Percentiles rank a stretch among this genome's conserved stretches.
These are phyloP conservation scores for Ictalurus furcatus DNA, from an alignment of 2,113 vertebrate genomes.

Conservation along the genomic window DNA sequence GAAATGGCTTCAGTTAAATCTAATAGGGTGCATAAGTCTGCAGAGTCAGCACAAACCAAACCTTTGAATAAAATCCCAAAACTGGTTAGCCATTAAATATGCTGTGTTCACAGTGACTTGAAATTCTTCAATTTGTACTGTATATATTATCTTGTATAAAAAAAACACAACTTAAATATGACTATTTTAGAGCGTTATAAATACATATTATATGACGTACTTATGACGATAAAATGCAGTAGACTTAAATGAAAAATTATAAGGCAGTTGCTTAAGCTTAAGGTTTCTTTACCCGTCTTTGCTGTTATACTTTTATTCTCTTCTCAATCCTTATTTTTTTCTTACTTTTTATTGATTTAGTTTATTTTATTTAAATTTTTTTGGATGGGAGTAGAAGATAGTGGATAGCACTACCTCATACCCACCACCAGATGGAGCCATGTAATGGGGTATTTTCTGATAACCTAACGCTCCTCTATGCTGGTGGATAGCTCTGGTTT, in stretches of 20 bases:
- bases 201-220: not conserved
- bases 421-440: conserved; percentile 30
- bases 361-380: too few relatives aligned
- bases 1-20: too few relatives aligned
- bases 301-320: not conserved
- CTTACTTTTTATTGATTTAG: not conserved
- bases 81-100: too few relatives aligned
- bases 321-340: not conserved
- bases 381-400: not conserved
- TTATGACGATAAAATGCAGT: too few relatives aligned
- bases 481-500: not conserved
- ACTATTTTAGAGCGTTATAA: not conserved
- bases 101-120: not conserved
- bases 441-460: too few relatives aligned
- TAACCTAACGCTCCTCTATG: not conserved
- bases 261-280: too few relatives aligned
- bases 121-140: not conserved
- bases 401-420: not conserved
- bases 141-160: too few relatives aligned
- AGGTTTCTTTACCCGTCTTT: not conserved
- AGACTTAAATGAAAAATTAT: not conserved
- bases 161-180: not conserved
- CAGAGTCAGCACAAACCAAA: too few relatives aligned
- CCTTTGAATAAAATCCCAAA: too few relatives aligned
- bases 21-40: too few relatives aligned